Conservation (phyloP, 2,888 invertebrate genomes). For the Rotaria macrura region DNA sequence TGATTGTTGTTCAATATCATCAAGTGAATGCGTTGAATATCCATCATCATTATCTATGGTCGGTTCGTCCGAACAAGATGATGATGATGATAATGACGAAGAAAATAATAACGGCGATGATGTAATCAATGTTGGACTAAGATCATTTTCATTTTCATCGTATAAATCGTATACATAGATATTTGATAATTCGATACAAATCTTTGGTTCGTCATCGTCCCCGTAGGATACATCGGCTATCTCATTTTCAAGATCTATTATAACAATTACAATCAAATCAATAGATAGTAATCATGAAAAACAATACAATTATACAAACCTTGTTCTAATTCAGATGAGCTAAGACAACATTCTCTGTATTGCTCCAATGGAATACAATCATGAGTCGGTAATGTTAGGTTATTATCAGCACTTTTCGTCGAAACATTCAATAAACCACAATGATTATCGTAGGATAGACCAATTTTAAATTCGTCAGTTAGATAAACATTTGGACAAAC, state of each 20-base stretch:
- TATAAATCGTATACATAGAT: neutral
- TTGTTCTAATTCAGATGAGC: neutral
- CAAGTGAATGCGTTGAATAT: neutral
- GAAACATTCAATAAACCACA: neutral
- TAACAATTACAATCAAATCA: neutral
- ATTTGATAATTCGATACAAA: neutral
- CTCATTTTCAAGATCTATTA: neutral
- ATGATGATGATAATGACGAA: neutral
- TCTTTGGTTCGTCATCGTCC: neutral
- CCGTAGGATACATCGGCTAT: neutral
- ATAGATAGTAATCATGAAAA: neutral
- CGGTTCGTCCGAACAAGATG: neutral
- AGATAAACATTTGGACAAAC: neutral
- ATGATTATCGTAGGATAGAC: neutral
- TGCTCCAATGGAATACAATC: neutral
- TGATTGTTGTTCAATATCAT: neutral
- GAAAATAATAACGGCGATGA: neutral
- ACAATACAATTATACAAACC: neutral
- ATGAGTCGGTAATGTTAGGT: neutral
- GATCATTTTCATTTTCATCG: neutral
- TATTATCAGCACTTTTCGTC: neutral
- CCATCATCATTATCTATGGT: neutral
- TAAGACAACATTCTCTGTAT: neutral
- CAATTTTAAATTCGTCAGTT: neutral
- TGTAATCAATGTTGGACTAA: neutral